A percentile compares a stretch with the other conserved stretches of the same genome.
These are phyloP conservation scores for Drosophila anomelani DNA, from an alignment of 2,888 invertebrate species.

Conservation along the genomic window DNA sequence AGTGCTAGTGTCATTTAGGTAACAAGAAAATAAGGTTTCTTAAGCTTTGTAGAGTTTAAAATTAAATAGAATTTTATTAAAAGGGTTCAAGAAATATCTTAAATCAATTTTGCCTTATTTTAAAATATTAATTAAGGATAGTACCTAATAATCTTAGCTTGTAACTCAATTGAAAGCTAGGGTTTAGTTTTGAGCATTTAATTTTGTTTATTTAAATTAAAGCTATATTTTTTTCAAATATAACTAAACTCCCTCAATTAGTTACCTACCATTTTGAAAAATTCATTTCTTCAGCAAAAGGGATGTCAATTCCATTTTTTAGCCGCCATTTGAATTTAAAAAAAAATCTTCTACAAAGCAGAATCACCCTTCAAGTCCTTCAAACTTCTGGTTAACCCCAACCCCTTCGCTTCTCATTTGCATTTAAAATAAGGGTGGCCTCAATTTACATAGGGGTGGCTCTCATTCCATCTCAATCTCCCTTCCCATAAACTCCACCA, in stretches of 20 bases:
- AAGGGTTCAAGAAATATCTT: no score
- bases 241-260: neutral
- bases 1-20: neutral
- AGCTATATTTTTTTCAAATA: neutral
- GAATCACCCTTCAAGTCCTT: conserved; percentile 34
- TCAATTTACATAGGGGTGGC: conserved; percentile 53
- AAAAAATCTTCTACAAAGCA: conserved; percentile 2
- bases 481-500: conserved; percentile 2
- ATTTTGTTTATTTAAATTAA: neutral
- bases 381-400: conserved; percentile 28
- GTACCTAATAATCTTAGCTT: neutral
- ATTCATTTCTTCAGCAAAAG: neutral
- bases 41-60: neutral
- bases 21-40: neutral
- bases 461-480: neutral
- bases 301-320: conserved; percentile 47
- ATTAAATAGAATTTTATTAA: neutral
- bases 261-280: conserved; percentile 8
- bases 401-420: conserved; percentile 52
- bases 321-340: conserved; percentile 52
- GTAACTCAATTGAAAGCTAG: neutral
- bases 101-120: no score
- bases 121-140: neutral
- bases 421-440: conserved; percentile 69
- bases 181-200: neutral